Evolutionary conservation across 2,888 invertebrate genomes (phyloP), one percentile per base, ranked within the genome.

Genomic region (Chrysotoxum bicinctum): DNA sequence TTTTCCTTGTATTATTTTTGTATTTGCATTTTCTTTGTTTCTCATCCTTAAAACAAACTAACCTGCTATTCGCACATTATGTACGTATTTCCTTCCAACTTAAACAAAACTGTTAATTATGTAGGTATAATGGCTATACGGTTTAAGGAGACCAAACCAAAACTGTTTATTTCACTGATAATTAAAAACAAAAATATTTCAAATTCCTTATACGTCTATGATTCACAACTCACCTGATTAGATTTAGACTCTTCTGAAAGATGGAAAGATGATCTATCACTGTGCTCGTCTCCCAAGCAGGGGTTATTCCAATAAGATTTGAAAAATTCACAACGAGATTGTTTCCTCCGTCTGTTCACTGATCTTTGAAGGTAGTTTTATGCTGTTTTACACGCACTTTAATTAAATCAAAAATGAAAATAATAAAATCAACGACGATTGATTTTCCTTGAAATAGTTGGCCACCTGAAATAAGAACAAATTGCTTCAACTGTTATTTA

Each of bases 381-480:
- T 56, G 12, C 8, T 21, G 6, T 32, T 56, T 66, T 69, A 52
- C 70, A 76, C 76, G 58, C 85, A 81, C 81, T 77, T 45, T 68
- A 60, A 64, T 64, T 26, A 56, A 84, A 80, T 56, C 48, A 72
- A 72, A 73, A 85, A 81, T 43, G 50, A 76, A 84, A 81, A 73
- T 76, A 84, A 75, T 70, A 75, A 52, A 66, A 79, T 66, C 23
- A 21, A 79, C 66, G 58, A 69, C 69, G 79, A 68, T 58, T 84
- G 84, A 84, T 80, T 80, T 81, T 62, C 81, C 85, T 77, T 85
- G 81, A 64, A 81, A 77, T 80, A 73, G 76, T 81, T 70, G 76
- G 73, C 77, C 85, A 85, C 85, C 85, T 85, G 85, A 73, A 85
- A 85, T 40, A 68, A 66, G 58, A 37, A 37, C 48, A 50, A 64